These are phyloP conservation scores for Coenobita brevimanus DNA, from an alignment of 1,140 invertebrate species.

Conservation along the genomic window DNA sequence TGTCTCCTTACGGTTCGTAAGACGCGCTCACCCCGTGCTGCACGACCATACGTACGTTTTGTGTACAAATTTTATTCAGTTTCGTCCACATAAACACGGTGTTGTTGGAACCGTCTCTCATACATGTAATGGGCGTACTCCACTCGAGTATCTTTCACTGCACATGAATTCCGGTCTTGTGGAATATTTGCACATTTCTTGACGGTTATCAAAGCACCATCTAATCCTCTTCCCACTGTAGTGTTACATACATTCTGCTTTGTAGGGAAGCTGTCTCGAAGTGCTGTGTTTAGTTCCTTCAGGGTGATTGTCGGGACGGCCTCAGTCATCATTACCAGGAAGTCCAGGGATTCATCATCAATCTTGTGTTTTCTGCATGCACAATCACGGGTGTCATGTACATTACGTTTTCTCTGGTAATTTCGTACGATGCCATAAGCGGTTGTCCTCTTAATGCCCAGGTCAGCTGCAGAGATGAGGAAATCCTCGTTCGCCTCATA, in stretches of 20 bases:
- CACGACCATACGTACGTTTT: slow-evolving; percentile 22
- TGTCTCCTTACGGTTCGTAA: slow-evolving; percentile 8
- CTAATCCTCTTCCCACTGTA: slow-evolving; percentile 19
- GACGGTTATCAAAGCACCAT: not conserved
- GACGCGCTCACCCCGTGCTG: slow-evolving; percentile 5
- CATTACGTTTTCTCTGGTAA: not conserved
- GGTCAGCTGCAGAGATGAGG: slow-evolving; percentile 15
- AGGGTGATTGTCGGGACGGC: not conserved
- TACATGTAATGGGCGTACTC: slow-evolving; percentile 30
- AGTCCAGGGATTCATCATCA: slow-evolving; percentile 24
- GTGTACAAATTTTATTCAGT: slow-evolving; percentile 33
- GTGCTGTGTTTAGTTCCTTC: slow-evolving; percentile 9
- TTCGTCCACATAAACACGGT: slow-evolving; percentile 14
- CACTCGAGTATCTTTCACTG: slow-evolving; percentile 28
- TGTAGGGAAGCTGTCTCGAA: not conserved
- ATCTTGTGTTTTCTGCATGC: not conserved
- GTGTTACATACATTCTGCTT: not conserved
- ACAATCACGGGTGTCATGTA: not conserved
- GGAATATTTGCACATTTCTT: slow-evolving; percentile 27
- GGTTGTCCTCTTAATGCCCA: slow-evolving; percentile 19
- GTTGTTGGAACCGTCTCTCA: slow-evolving; percentile 25
- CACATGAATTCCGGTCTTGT: not conserved
- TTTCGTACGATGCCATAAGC: not conserved
- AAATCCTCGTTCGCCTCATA: slow-evolving; percentile 42
- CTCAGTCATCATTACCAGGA: slow-evolving; percentile 20